A percentile compares a stretch with the other conserved stretches of the same genome.
Evolutionary conservation across 92 coral and sea anemone genomes (phyloP).

Genomic region (Zoanthus gigantus): DNA sequence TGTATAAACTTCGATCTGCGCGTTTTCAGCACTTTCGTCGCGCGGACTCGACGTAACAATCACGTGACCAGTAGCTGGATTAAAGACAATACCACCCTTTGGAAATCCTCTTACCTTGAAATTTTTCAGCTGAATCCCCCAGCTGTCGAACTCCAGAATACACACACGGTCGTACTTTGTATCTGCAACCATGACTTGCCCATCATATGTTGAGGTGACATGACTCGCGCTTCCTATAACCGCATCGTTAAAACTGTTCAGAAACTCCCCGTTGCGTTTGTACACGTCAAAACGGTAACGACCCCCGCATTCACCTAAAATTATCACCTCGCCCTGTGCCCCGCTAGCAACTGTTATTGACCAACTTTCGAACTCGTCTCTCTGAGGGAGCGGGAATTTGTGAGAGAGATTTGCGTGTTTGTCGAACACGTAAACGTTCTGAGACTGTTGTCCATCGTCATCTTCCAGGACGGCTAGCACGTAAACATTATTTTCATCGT

Average conservation of each 20-base stretch:
- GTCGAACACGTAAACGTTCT: constrained; percentile 33
- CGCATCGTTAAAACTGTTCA: constrained; percentile 39
- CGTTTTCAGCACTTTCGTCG: neutral
- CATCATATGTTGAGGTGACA: constrained; percentile 47
- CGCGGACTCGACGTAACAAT: constrained; percentile 27
- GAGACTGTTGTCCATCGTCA: neutral
- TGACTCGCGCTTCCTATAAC: constrained; percentile 18
- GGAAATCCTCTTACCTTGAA: constrained; percentile 41
- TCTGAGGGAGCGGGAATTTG: constrained; percentile 34
- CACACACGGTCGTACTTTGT: constrained; percentile 28
- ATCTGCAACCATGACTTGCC: constrained; percentile 49
- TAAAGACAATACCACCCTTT: constrained; percentile 44
- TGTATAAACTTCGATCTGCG: constrained; percentile 29
- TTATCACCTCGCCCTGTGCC: constrained; percentile 28
- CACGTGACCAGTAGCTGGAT: constrained; percentile 37
- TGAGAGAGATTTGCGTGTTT: constrained; percentile 45
- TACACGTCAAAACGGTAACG: constrained; percentile 51
- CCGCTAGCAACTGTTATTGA: constrained; percentile 42
- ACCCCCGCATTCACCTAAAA: neutral
- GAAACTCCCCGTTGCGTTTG: constrained; percentile 35
- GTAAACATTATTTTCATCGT: constrained; percentile 45
- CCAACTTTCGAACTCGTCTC: constrained; percentile 15
- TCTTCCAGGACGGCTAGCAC: constrained; percentile 13
- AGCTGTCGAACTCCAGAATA: constrained; percentile 32
- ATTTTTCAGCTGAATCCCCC: constrained; percentile 31